phyloP scores from a whole-genome alignment of 2,113 vertebrate genomes.

The Strigops habroptila region DNA sequence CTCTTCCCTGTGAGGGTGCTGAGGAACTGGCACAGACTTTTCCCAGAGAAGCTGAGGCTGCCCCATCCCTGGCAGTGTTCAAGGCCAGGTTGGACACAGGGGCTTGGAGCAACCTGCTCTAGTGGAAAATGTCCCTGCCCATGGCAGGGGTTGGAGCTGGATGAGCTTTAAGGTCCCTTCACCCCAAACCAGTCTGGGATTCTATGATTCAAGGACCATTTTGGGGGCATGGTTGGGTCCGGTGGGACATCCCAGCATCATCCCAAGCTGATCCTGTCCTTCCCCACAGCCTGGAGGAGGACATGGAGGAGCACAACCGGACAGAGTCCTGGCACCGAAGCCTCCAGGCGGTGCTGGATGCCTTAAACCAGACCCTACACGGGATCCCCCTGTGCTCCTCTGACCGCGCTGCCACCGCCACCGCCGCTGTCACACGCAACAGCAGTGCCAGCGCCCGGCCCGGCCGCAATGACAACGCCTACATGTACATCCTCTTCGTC shows the following conservation, averaged over 20 bases:
- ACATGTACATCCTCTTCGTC: constrained; percentile 80
- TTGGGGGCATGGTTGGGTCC: accelerated
- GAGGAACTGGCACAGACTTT: no score
- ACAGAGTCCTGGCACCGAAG: constrained; percentile 60
- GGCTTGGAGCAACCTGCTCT: no score
- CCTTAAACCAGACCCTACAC: constrained; percentile 68
- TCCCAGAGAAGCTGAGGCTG: no score
- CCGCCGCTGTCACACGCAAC: accelerated
- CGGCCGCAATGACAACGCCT: constrained; percentile 65
- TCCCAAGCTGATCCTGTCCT: accelerated
- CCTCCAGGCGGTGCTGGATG: constrained; percentile 54
- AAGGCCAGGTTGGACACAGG: no score
- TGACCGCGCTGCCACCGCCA: neutral
- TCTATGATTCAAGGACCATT: neutral
- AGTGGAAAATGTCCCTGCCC: neutral
- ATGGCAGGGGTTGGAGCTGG: neutral
- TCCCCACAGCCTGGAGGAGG: neutral
- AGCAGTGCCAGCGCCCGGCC: neutral
- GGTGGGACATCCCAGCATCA: no score
- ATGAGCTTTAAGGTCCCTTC: neutral
- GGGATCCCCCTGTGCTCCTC: neutral
- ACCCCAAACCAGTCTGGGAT: neutral
- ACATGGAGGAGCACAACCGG: constrained; percentile 53
- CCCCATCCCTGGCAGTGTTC: no score
- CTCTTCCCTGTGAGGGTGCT: no score